phyloP scores from a whole-genome alignment of 2,888 invertebrate species.

The Chironomus tentans region DNA sequence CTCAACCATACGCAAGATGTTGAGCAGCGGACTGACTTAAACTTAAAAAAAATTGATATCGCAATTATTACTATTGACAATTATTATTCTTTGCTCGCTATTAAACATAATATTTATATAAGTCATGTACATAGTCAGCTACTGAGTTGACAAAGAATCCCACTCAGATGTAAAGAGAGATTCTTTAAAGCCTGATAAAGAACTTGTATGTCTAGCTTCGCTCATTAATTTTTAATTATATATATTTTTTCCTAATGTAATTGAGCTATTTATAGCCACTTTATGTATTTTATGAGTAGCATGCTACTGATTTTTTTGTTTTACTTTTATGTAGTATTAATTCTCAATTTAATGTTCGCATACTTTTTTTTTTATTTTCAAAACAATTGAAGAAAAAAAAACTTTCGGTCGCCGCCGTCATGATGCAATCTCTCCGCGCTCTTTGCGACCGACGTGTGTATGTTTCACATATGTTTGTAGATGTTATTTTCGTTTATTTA shows the following conservation, averaged over 20 bases:
- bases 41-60: no score
- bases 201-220: background rate
- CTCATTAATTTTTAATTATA: background rate
- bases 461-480: conserved; percentile 26
- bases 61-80: no score
- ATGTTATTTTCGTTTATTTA: conserved; percentile 6
- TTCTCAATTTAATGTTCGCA: background rate
- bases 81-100: background rate
- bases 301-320: no score
- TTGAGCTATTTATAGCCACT: background rate
- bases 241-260: background rate
- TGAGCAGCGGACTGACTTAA: no score
- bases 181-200: background rate
- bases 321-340: no score
- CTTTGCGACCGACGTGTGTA: conserved; percentile 1
- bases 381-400: background rate
- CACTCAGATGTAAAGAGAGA: background rate
- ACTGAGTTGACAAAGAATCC: background rate
- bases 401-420: conserved; percentile 1
- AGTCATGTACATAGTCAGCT: no score
- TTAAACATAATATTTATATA: no score
- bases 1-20: no score
- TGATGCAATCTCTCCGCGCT: conserved; percentile 24
- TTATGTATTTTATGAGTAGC: background rate
- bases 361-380: background rate